Evolutionary conservation across 2,888 invertebrate species (phyloP), one percentile per base, ranked within the genome.

Genomic region (Callosobruchus maculatus): DNA sequence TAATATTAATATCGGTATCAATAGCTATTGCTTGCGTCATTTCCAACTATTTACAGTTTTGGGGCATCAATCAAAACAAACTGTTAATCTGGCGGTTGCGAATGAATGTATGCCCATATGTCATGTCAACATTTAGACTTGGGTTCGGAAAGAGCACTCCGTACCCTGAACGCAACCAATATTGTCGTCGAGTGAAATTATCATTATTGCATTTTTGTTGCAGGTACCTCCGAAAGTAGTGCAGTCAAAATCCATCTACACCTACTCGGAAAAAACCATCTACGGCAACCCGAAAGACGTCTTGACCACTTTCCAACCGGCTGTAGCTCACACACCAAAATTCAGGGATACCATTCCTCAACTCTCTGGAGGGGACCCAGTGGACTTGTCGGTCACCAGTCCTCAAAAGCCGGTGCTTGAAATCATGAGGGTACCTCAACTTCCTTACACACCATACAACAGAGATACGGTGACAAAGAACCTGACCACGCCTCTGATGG

Each of bases 251-350:
- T 92, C 92, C 3, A 91, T 92, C 70, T 93, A 91, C 84, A 90
- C 91, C 0, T 88, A 89, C 80, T 89, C 89, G 0, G 91, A 92
- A 80, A 91, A 90, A 80, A 92, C 89, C 0, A 91, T 93, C 0
- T 93, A 93, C 79, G 93, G 93, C 0, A 92, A 93, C 85, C 93
- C 93, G 0, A 93, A 93, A 82, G 93, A 93, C 80, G 90, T 90
- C 2, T 88, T 92, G 76, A 89, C 89, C 85, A 89, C 90, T 0
- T 89, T 90, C 0, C 85, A 89, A 0, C 80, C 83, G 31, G 85
- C 88, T 0, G 85, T 89, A 0, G 86, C 89, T 0, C 83, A 84
- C 74, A 78, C 84, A 0, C 89, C 88, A n/a, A 90, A 82, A 77
- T 83, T 82, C 73, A 76, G 79, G 20, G 78, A 88, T 0, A 82